Percentiles rank a stretch among this genome's conserved stretches.
Conservation (phyloP, 2,888 invertebrate genomes). For the Drosophila koepferae region DNA sequence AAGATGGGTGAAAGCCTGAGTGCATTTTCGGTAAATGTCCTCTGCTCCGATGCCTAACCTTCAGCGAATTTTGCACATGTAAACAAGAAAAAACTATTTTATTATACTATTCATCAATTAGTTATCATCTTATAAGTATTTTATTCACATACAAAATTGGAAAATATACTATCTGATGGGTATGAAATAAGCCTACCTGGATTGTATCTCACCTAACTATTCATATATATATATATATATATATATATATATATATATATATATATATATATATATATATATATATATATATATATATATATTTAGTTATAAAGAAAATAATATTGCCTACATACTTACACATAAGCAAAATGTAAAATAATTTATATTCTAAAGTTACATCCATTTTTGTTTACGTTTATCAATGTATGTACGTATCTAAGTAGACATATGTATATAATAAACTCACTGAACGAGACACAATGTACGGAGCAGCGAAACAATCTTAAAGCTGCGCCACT, state of each 20-base stretch:
- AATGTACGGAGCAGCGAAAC: constrained; percentile 8
- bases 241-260: constrained; percentile 7
- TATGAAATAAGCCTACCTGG: not conserved
- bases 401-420: constrained; percentile 20
- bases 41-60: constrained; percentile 70
- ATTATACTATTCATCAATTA: constrained; percentile 67
- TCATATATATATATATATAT: constrained; percentile 19
- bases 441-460: constrained; percentile 15
- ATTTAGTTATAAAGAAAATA: constrained; percentile 32
- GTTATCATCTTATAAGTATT: constrained; percentile 36
- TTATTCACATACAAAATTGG: constrained; percentile 10
- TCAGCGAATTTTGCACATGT: not conserved
- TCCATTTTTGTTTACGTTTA: constrained; percentile 14
- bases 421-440: constrained; percentile 13
- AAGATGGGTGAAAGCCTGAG: constrained; percentile 93
- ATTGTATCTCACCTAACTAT: constrained; percentile 19
- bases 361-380: constrained; percentile 37
- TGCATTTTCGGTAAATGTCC: constrained; percentile 94
- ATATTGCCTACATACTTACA: constrained; percentile 24
- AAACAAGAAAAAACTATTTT: not conserved
- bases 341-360: constrained; percentile 49
- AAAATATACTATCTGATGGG: not conserved
- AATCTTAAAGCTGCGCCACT: constrained; percentile 9
- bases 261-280: constrained; percentile 16
- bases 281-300: constrained; percentile 13